Evolutionary conservation across 2,888 invertebrate genomes (phyloP), one percentile per base, ranked within the genome.

Genomic region (Sinopyrophorus schimmeli): DNA sequence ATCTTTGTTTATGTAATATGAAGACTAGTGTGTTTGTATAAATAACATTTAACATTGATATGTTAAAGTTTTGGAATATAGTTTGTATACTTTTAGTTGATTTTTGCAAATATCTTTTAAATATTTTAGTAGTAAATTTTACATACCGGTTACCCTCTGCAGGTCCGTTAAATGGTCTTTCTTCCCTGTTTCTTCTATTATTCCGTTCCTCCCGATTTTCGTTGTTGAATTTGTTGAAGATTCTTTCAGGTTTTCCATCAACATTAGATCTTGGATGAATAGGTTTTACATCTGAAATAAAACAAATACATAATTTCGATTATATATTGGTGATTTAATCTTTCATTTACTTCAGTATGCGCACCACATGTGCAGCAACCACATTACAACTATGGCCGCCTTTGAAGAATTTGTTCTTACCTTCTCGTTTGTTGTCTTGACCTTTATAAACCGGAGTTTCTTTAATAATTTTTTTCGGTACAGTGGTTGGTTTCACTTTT

Each of bases 201-300:
- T 86, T 84, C 55, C 89, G 81, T 68, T 86, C 86, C 65, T 90
- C 90, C 26, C 84, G 80, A 47, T 81, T 80, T 65, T 84, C 82
- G 63, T 77, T 78, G 64, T 77, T 79, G 43, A 77, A 77, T 62
- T 71, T 72, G 49, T 75, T 78, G 50, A 77, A 75, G 63, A 56
- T 75, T 66, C 69, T 72, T 71, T 62, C 78, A 69, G 74, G 76
- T 76, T 80, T 77, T 65, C 77, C 78, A 64, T 81, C 80, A 58
- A 74, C 76, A 61, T 68, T 65, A 32, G 65, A 53, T 53, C 67
- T 63, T 57, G 60, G 66, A 43, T 64, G 65, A 46, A 58, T 63
- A 30, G 64, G 65, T 63, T 71, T 73, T 15, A 58, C 61, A 50
- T 73, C 73, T 73, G 56, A 48, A 66, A 64, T 38, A 55, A 32